Percentiles rank a stretch among this genome's conserved stretches.
phyloP scores from a whole-genome alignment of 2,797 vertebrate species.

The Leptoclinus maculatus region DNA sequence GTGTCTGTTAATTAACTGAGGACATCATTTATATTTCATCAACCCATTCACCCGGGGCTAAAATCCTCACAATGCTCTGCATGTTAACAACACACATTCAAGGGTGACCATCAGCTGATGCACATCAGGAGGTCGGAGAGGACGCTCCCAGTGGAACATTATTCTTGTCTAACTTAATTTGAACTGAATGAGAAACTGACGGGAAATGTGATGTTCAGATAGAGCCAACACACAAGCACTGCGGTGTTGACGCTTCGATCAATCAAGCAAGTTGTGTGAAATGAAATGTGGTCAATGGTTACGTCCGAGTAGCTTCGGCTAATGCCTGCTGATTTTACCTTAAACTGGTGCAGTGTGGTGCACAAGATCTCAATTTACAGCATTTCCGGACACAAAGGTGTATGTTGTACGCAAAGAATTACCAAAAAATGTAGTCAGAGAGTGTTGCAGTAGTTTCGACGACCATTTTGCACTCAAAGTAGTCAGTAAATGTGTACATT shows the following conservation, averaged over 20 bases:
- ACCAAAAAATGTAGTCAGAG: background rate
- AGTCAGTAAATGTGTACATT: background rate
- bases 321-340: background rate
- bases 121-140: background rate
- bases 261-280: background rate
- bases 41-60: background rate
- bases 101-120: slow-evolving; percentile 9
- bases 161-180: background rate
- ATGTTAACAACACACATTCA: slow-evolving; percentile 1
- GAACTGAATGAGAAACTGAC: slow-evolving; percentile 9
- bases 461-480: background rate
- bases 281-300: background rate
- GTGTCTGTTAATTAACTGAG: background rate
- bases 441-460: background rate
- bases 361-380: slow-evolving; percentile 6
- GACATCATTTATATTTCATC: slow-evolving; percentile 1
- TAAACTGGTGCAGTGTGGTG: background rate
- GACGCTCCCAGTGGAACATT: background rate
- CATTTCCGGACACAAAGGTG: background rate
- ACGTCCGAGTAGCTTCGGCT: background rate
- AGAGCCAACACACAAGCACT: background rate
- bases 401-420: background rate
- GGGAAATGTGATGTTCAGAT: background rate
- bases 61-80: background rate
- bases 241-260: background rate